phyloP scores from a whole-genome alignment of 2,797 vertebrate species.

The Natrix natrix region DNA sequence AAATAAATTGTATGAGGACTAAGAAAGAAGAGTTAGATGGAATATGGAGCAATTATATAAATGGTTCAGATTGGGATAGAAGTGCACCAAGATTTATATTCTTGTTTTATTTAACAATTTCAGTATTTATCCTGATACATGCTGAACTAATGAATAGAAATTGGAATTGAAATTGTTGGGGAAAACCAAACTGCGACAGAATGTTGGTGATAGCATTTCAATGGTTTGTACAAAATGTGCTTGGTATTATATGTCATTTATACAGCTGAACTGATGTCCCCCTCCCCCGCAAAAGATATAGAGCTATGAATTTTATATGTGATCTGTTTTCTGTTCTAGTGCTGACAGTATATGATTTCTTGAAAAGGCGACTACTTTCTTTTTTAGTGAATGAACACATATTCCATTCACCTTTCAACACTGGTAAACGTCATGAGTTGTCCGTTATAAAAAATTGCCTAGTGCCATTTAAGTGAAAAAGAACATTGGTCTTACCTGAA shows the following conservation, averaged over 20 bases:
- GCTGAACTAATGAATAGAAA: background rate
- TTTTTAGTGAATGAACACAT: background rate
- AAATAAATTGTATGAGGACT: background rate
- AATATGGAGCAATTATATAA: background rate
- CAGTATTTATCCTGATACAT: background rate
- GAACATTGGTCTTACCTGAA: too few species aligned
- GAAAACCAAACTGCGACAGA: background rate
- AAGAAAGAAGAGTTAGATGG: background rate
- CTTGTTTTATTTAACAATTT: background rate
- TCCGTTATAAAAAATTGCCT: background rate
- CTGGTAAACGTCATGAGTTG: background rate
- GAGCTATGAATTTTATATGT: background rate
- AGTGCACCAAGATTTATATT: background rate
- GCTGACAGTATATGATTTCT: background rate
- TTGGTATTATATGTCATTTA: background rate
- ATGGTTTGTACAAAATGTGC: background rate
- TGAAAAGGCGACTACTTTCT: background rate
- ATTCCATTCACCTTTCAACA: background rate
- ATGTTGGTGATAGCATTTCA: background rate
- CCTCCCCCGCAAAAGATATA: background rate
- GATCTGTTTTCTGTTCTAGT: background rate
- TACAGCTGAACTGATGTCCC: background rate
- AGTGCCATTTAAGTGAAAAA: conserved; percentile 19
- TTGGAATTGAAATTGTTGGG: background rate
- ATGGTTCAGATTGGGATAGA: background rate